A percentile compares a stretch with the other conserved stretches of the same genome.
Evolutionary conservation across 2,888 invertebrate genomes (phyloP).

Genomic region (Nebria brevicollis): DNA sequence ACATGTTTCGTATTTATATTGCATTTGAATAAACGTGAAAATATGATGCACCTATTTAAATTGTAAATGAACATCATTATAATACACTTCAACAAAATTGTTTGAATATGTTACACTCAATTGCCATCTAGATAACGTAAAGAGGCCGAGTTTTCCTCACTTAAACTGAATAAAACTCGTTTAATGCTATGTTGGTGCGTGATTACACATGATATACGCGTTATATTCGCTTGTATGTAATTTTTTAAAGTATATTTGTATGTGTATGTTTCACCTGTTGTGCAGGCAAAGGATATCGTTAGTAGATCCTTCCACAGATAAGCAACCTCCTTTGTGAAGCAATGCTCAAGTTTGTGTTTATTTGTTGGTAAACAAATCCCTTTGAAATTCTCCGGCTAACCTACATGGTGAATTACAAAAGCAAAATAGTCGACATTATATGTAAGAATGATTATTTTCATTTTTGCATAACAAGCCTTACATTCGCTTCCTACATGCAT

Average conservation of each 20-base stretch:
- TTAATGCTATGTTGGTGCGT: neutral
- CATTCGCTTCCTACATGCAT: neutral
- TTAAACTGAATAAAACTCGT: neutral
- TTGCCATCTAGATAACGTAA: neutral
- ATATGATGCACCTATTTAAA: neutral
- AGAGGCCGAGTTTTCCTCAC: neutral
- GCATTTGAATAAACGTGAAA: neutral
- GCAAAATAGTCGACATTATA: neutral
- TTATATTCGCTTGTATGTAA: neutral
- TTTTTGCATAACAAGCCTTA: neutral
- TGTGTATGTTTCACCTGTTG: constrained; percentile 28
- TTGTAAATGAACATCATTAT: neutral
- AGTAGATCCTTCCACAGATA: constrained; percentile 38
- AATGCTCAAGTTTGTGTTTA: neutral
- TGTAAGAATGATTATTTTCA: neutral
- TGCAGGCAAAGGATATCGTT: constrained; percentile 33
- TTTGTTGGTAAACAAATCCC: constrained; percentile 26
- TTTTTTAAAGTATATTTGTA: neutral
- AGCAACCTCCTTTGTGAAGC: constrained; percentile 29
- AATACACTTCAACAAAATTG: neutral
- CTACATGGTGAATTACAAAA: neutral
- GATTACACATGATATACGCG: neutral
- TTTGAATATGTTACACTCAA: neutral
- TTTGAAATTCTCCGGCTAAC: constrained; percentile 11
- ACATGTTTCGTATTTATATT: neutral